phyloP scores from a whole-genome alignment of 2,113 vertebrate genomes.

The Cephalopterus ornatus region DNA sequence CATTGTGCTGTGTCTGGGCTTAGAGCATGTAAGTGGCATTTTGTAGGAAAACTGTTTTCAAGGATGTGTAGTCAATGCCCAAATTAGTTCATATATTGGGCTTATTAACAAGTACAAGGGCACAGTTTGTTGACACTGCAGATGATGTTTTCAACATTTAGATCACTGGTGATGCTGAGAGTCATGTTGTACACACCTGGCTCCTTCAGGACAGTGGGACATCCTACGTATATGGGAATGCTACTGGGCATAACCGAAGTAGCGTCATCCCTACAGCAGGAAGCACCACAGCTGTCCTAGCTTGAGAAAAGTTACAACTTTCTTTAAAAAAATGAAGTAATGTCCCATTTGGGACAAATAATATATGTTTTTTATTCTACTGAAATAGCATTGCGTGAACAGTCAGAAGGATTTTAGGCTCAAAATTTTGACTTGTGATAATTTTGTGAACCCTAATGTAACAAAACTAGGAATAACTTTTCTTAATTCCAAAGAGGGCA shows the following conservation, averaged over 20 bases:
- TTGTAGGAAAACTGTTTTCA: background rate
- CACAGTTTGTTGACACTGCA: background rate
- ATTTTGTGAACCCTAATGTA: background rate
- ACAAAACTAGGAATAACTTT: background rate
- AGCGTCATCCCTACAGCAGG: background rate
- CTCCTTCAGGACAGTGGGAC: background rate
- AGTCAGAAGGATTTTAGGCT: background rate
- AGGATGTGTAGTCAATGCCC: background rate
- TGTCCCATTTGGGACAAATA: slow-evolving; percentile 56
- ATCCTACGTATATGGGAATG: background rate
- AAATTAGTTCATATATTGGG: background rate
- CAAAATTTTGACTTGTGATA: background rate
- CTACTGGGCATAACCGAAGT: background rate
- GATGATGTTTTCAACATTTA: background rate
- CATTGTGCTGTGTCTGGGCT: background rate
- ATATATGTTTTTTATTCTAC: slow-evolving; percentile 35
- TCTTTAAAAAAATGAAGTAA: slow-evolving; percentile 44
- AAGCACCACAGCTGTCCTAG: slow-evolving; percentile 46
- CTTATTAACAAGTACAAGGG: background rate
- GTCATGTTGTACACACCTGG: background rate
- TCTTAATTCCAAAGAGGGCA: background rate
- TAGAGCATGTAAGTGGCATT: background rate
- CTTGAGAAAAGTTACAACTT: slow-evolving; percentile 49
- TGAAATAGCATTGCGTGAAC: slow-evolving; percentile 56
- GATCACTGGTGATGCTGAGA: background rate